Base-by-base conservation (phyloP, 2,797 vertebrate genomes). In the Silurus lanzhouensis region DNA sequence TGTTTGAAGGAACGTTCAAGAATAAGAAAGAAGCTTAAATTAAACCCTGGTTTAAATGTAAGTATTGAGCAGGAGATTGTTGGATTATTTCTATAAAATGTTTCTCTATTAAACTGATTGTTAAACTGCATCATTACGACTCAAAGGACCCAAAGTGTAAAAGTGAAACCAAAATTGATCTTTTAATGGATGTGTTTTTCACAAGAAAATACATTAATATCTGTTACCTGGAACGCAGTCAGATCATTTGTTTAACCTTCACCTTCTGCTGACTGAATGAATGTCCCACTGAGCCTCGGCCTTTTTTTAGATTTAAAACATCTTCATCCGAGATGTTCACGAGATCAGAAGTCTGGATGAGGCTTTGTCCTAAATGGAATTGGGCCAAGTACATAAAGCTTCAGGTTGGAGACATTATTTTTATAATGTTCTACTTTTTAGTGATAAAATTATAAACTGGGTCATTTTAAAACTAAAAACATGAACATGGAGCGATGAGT, bases 351-450 rank as follows among this genome's bases (percentile, higher is more conserved):
- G 4, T 7, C n/a, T 9, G 13, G 22, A 75, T 55, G n/a, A 6
- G n/a, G 6, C 22, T 58, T 58, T 60, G 74, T 58, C 52, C 27
- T 77, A 10, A 57, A 4, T 58, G 58, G 19, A 78, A 38, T 22
- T 44, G 58, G 27, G 57, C 58, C 76, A 61, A 79, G 55, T 14
- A 25, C 48, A 57, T 58, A 76, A 76, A 58, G 76, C 20, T 58
- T 57, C 57, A 44, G 64, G 78, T 27, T 19, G 22, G 61, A 48
- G 60, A 64, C 46, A 80, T 78, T 78, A 61, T 64, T 25, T 66
- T 66, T 64, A 48, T 61, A 80, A 48, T 17, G 78, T 64, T 80
- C 38, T 80, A 80, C 61, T 48, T 80, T 80, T 80, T 10, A 66
- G 61, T 64, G n/a, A 46, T 8, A 15, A 64, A 64, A 64, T 2